phyloP scores from a whole-genome alignment of 2,797 vertebrate species.

The Melanogrammus aeglefinus region DNA sequence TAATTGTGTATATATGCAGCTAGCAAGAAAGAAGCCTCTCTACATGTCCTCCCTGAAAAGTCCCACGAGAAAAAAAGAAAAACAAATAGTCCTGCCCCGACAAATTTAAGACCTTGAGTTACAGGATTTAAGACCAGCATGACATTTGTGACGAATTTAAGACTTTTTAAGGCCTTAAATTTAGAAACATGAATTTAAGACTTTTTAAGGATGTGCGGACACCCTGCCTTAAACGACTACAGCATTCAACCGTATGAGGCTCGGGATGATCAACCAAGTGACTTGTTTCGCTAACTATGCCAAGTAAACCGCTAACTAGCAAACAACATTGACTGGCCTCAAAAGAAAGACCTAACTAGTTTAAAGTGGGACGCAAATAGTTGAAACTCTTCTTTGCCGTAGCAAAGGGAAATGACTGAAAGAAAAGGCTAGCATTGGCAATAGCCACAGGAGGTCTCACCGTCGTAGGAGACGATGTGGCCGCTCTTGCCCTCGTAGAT shows the following conservation, averaged over 20 bases:
- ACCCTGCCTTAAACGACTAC: background rate
- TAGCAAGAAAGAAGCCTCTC: too few species aligned
- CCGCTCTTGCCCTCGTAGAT: slow-evolving; percentile 97
- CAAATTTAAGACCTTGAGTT: too few species aligned
- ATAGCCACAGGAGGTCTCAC: slow-evolving; percentile 30
- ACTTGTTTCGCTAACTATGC: background rate
- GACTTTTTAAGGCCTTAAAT: too few species aligned
- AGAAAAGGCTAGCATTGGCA: background rate
- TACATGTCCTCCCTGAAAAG: too few species aligned
- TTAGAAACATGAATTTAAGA: too few species aligned
- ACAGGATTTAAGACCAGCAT: too few species aligned
- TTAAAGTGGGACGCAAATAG: background rate
- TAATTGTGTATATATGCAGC: too few species aligned
- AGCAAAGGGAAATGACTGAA: too few species aligned
- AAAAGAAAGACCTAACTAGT: background rate
- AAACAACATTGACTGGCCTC: background rate
- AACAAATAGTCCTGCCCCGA: too few species aligned
- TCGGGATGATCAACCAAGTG: background rate
- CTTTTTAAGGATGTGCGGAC: too few species aligned
- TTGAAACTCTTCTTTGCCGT: background rate
- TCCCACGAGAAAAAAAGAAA: too few species aligned
- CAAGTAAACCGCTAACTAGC: background rate
- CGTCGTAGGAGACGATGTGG: slow-evolving; percentile 89
- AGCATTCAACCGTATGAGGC: background rate
- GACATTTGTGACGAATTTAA: too few species aligned